A percentile compares a stretch with the other conserved stretches of the same genome.
phyloP scores from a whole-genome alignment of 2,113 vertebrate genomes.

The Carassius gibelio region DNA sequence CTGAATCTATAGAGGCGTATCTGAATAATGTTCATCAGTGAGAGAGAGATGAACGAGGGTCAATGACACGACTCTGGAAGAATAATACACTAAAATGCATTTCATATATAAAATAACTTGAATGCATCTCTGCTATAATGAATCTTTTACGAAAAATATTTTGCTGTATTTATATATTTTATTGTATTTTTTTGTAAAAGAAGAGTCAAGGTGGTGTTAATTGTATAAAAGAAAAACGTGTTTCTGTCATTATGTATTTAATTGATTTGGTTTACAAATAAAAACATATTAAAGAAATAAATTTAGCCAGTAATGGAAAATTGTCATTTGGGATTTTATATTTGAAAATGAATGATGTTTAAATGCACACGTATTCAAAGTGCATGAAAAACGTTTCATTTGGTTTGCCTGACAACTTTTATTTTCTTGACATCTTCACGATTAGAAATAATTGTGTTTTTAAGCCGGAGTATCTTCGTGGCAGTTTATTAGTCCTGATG shows the following conservation, averaged over 20 bases:
- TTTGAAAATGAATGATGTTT: background rate
- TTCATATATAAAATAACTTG: background rate
- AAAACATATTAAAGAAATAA: background rate
- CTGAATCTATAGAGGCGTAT: background rate
- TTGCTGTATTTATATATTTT: no score
- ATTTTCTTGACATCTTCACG: background rate
- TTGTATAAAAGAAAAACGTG: background rate
- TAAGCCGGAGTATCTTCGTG: background rate
- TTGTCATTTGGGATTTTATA: background rate
- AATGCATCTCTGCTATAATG: background rate
- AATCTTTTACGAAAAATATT: background rate
- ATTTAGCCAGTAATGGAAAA: background rate
- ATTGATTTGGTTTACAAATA: background rate
- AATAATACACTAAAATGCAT: background rate
- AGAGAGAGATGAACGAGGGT: background rate
- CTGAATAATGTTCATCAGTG: background rate
- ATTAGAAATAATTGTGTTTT: background rate
- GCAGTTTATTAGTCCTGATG: no score
- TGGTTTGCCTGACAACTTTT: background rate
- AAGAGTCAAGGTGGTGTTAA: background rate
- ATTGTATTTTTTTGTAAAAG: background rate
- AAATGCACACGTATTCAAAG: background rate
- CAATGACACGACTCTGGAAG: background rate
- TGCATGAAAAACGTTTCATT: background rate
- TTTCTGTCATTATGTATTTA: background rate